Conservation (phyloP, 2,797 vertebrate genomes). For the Siniperca scherzeri region DNA sequence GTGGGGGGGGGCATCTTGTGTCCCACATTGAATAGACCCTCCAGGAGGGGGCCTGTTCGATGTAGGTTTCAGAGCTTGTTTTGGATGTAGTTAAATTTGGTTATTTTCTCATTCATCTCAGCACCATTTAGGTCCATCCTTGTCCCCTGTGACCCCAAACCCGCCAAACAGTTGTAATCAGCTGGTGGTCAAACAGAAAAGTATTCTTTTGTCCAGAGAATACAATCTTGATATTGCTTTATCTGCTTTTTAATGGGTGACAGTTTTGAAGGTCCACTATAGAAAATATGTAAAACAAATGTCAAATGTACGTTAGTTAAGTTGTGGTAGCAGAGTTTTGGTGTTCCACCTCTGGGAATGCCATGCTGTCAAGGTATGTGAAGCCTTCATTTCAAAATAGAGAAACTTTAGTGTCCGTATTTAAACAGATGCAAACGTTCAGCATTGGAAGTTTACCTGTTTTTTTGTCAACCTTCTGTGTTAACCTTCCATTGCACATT, state of each 20-base stretch:
- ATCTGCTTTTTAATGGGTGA: neutral
- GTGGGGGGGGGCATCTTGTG: too few species aligned
- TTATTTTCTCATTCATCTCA: neutral
- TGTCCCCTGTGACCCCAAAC: neutral
- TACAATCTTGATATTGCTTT: neutral
- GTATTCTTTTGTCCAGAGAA: neutral
- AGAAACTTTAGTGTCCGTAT: neutral
- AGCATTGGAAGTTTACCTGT: neutral
- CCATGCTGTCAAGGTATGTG: neutral
- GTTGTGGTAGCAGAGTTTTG: neutral
- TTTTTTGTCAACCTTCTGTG: too few species aligned
- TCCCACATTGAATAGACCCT: too few species aligned
- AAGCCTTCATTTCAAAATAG: neutral
- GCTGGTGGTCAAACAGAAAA: neutral
- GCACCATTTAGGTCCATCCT: neutral
- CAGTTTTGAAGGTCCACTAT: neutral
- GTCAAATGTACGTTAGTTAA: neutral
- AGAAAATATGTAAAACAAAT: neutral
- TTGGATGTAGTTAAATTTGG: neutral
- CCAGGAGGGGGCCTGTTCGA: too few species aligned
- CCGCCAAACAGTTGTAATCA: neutral
- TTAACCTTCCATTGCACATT: neutral
- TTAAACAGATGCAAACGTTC: neutral
- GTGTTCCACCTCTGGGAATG: neutral
- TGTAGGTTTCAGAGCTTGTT: neutral